Conservation (phyloP, 2,888 invertebrate species). For the Hirtodrosophila confusa region DNA sequence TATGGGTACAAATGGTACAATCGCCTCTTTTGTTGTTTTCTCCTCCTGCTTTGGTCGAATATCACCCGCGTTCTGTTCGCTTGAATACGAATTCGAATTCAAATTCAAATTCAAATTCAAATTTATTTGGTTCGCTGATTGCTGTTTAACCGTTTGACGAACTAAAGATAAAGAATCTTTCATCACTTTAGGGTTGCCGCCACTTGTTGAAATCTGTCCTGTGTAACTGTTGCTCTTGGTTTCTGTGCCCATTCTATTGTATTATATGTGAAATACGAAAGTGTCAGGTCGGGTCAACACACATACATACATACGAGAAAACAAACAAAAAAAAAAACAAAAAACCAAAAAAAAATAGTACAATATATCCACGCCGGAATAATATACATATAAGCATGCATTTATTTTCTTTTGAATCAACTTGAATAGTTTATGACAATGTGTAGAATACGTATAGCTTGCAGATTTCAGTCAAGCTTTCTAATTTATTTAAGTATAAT, state of each 20-base stretch:
- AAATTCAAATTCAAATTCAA: slow-evolving; percentile 44
- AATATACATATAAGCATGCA: too few species aligned
- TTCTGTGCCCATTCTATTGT: slow-evolving; percentile 82
- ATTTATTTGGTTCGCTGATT: slow-evolving; percentile 47
- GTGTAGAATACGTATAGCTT: too few species aligned
- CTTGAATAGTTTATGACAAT: too few species aligned
- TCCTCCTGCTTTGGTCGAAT: slow-evolving; percentile 48
- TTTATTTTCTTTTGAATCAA: too few species aligned
- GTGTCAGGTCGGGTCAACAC: slow-evolving; percentile 76
- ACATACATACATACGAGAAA: slow-evolving; percentile 38
- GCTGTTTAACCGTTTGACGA: slow-evolving; percentile 68
- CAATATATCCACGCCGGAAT: not conserved
- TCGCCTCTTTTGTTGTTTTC: slow-evolving; percentile 40
- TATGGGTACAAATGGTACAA: slow-evolving; percentile 85
- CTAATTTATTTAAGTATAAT: too few species aligned
- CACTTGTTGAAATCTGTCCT: slow-evolving; percentile 78
- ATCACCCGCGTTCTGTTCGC: slow-evolving; percentile 47
- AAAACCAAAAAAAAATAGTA: not conserved
- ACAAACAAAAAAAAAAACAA: not conserved
- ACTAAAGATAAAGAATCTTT: slow-evolving; percentile 79
- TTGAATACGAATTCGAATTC: slow-evolving; percentile 36
- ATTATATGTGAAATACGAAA: slow-evolving; percentile 72
- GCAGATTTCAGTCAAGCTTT: too few species aligned
- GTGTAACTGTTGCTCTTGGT: slow-evolving; percentile 80
- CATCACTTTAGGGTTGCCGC: slow-evolving; percentile 77